These are phyloP conservation scores for Drosophila fulvimacula DNA, from an alignment of 2,888 invertebrate species.

Conservation along the genomic window DNA sequence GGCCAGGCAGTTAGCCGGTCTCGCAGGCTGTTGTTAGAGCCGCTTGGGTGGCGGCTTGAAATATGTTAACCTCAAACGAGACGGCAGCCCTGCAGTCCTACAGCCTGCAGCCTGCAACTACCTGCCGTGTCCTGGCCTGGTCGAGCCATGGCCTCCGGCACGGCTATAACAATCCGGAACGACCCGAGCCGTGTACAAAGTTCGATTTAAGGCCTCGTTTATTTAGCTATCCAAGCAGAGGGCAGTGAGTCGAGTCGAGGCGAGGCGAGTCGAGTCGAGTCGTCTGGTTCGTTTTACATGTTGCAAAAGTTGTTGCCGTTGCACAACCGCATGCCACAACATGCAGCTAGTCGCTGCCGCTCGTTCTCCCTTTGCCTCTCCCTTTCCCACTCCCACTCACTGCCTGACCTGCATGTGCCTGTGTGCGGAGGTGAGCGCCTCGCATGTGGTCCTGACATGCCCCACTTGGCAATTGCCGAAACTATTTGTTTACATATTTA, in stretches of 20 bases:
- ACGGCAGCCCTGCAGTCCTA: slow-evolving; percentile 34
- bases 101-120: slow-evolving; percentile 12
- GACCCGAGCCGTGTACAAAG: slow-evolving; percentile 69
- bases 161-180: slow-evolving; percentile 43
- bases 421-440: slow-evolving; percentile 13
- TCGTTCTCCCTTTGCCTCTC: background rate
- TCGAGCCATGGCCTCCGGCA: slow-evolving; percentile 12
- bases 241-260: slow-evolving; percentile 18
- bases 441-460: slow-evolving; percentile 51
- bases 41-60: slow-evolving; percentile 72
- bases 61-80: slow-evolving; percentile 80
- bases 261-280: slow-evolving; percentile 30
- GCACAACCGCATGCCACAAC: slow-evolving; percentile 79
- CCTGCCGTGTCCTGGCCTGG: slow-evolving; percentile 29
- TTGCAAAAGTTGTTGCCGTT: slow-evolving; percentile 79
- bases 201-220: slow-evolving; percentile 82
- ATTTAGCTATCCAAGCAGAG: slow-evolving; percentile 67
- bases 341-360: slow-evolving; percentile 54
- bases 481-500: slow-evolving; percentile 82
- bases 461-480: slow-evolving; percentile 81
- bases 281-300: slow-evolving; percentile 73
- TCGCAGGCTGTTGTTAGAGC: slow-evolving; percentile 49
- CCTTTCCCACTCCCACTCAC: background rate
- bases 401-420: slow-evolving; percentile 16
- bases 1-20: slow-evolving; percentile 61